Conservation (phyloP, 2,113 vertebrate genomes). For the Colaptes auratus region DNA sequence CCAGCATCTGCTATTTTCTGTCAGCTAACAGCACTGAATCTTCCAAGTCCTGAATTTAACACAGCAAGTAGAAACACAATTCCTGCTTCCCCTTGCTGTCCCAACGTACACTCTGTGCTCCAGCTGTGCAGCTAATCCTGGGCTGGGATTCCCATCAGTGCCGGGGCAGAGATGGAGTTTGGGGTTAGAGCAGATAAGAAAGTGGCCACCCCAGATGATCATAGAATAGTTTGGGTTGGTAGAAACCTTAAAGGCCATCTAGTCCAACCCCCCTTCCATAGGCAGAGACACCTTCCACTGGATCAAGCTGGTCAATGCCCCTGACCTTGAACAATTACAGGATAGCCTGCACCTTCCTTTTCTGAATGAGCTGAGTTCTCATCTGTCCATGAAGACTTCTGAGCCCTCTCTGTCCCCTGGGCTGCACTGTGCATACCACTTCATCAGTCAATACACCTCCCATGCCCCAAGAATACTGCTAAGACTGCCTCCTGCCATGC, state of each 20-base stretch:
- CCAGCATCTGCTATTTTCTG: conserved; percentile 34
- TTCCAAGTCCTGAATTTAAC: background rate
- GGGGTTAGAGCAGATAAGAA: fast-evolving
- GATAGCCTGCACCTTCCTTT: background rate
- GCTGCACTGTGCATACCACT: too few relatives aligned
- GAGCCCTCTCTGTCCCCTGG: background rate
- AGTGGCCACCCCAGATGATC: background rate
- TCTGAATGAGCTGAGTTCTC: background rate
- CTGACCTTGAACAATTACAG: background rate
- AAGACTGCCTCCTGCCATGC: background rate
- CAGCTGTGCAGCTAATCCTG: background rate
- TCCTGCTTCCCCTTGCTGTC: background rate
- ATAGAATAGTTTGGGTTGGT: background rate
- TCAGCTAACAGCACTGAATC: conserved; percentile 11
- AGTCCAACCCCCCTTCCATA: background rate
- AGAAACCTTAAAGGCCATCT: background rate
- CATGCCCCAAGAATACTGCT: background rate
- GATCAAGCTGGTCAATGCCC: background rate
- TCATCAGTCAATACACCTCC: background rate
- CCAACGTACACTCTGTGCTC: background rate
- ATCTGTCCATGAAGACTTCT: background rate
- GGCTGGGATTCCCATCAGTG: background rate
- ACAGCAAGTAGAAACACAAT: background rate
- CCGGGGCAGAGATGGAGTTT: fast-evolving
- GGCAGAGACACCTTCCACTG: background rate